Base-by-base conservation (phyloP, 92 coral and sea anemone genomes). In the Plumapathes pennacea region DNA sequence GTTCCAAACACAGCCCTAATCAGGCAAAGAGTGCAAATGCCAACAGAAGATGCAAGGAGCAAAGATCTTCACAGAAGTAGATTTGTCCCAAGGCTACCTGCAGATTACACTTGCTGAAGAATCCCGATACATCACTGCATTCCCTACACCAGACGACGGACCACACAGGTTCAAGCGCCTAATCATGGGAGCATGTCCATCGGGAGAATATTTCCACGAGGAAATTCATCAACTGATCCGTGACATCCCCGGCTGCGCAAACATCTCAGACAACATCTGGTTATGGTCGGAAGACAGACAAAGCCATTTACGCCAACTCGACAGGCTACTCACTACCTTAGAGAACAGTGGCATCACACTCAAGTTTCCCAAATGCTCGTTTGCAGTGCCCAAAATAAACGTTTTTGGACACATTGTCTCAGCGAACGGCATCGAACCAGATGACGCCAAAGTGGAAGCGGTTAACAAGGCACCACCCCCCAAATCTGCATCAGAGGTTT, bases 191-290 rank as follows among this genome's bases (percentile, higher is more conserved):
- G 64, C 77, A 17, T 67, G 60, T 5, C 71, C 71, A 31, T 76
- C 57, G 7, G 77, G 70, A 55, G 76, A 80, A 11, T 69, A 72
- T 41, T 80, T 80, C 41, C 76, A 80, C 32, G 71, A 80, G 50
- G 36, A 41, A 0, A 70, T 78, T 28, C 64, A 69, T 42, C 60
- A 78, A 15, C 26, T 75, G 6, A 64, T 75, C 47, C 56, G 36
- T 19, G 71, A 67, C 0, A 32, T 49, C 5, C 84, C 84, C 8
- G 44, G 48, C 1, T 50, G 59, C 27, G 66, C 32, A 1, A 68
- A 77, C 51, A 76, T 67, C 29, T 76, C 83, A 8, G 76, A 76
- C 36, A 76, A 65, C 76, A 77, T 68, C 17, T 77, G 76, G 77
- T 38, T 60, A 8, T 68, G 65, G 77, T 36, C 77, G n/a, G 31